phyloP scores from a whole-genome alignment of 2,797 vertebrate species.

The Pteropus rufus region DNA sequence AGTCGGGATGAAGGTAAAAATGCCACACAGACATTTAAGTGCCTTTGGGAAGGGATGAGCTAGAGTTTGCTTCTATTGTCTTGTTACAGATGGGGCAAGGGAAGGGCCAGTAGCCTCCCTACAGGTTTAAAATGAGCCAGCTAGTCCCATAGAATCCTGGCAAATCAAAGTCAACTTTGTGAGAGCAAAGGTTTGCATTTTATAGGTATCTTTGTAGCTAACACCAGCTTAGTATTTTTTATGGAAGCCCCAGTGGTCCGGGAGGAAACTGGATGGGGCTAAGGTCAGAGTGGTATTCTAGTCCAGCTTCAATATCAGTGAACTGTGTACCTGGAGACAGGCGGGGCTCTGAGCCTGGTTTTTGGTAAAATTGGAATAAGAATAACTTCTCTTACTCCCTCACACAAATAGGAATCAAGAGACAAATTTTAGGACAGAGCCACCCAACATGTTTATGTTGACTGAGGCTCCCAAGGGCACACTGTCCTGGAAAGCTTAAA shows the following conservation, averaged over 20 bases:
- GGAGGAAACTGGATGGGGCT: not conserved
- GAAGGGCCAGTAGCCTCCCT: not conserved
- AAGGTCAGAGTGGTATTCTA: not conserved
- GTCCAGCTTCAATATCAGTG: not conserved
- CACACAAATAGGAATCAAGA: not conserved
- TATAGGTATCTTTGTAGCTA: not conserved
- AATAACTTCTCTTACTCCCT: not conserved
- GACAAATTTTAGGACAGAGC: conserved; percentile 1
- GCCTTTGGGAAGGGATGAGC: not conserved
- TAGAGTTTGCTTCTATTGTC: not conserved
- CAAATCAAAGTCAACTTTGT: not conserved
- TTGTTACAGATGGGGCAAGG: not conserved
- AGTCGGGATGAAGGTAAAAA: not conserved
- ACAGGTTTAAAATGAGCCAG: not conserved
- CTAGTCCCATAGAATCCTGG: not conserved
- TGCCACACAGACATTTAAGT: not conserved
- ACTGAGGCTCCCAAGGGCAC: not conserved
- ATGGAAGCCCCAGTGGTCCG: not conserved
- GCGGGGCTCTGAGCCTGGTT: not conserved
- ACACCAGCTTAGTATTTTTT: not conserved
- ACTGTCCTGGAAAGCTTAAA: not conserved
- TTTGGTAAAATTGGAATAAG: not conserved
- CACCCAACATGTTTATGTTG: not conserved
- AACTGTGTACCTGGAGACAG: not conserved
- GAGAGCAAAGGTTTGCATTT: not conserved